Percentiles rank a stretch among this genome's conserved stretches.
Evolutionary conservation across 1,140 invertebrate genomes (phyloP).

Genomic region (Rhagoletis pomonella): DNA sequence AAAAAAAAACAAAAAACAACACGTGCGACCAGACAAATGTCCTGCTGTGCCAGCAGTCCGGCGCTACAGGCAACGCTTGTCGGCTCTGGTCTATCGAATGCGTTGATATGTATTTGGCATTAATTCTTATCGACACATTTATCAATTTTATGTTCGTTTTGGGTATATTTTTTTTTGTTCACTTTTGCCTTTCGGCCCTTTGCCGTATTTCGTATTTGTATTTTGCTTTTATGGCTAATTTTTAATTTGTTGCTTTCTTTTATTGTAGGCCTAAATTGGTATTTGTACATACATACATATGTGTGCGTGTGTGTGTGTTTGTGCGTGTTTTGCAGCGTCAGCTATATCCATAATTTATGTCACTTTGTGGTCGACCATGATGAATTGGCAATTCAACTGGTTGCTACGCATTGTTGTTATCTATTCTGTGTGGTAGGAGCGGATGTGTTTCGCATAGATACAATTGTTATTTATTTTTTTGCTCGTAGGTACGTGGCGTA

Average conservation of each 20-base stretch:
- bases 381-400: conserved; percentile 44
- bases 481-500: no score
- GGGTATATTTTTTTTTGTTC: not conserved
- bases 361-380: not conserved
- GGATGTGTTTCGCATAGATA: no score
- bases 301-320: not conserved
- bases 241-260: conserved; percentile 43
- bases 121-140: conserved; percentile 45
- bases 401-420: not conserved
- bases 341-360: conserved; percentile 18
- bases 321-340: not conserved
- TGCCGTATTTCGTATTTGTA: not conserved
- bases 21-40: not conserved
- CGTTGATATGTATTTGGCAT: conserved; percentile 24
- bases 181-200: not conserved
- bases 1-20: not conserved
- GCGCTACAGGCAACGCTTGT: not conserved
- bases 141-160: conserved; percentile 43
- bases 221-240: conserved; percentile 38
- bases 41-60: not conserved
- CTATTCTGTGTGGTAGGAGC: not conserved
- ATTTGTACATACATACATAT: not conserved
- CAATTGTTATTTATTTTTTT: no score
- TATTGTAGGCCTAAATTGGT: not conserved
- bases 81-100: not conserved